These are phyloP conservation scores for Iguana delicatissima DNA, from an alignment of 2,797 vertebrate genomes.

Conservation along the genomic window DNA sequence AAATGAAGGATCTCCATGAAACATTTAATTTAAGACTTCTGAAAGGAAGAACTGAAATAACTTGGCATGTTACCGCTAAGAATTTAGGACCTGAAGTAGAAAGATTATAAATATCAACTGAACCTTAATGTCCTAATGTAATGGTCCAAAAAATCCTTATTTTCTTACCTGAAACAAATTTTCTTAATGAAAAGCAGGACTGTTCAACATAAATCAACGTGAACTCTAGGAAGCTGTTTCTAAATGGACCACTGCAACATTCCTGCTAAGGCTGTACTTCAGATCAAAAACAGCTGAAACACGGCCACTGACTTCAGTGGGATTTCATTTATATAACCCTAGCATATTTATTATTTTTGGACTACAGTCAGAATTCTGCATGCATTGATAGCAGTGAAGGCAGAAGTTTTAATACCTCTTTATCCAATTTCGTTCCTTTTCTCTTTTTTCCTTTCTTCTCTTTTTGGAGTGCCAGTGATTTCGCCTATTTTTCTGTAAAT, in stretches of 20 bases:
- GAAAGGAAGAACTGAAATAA: neutral
- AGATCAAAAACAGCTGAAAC: neutral
- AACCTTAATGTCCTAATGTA: neutral
- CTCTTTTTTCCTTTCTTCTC: no score
- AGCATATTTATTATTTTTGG: constrained; percentile 17
- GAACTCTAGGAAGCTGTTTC: constrained; percentile 6
- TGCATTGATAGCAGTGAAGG: neutral
- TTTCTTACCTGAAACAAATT: constrained; percentile 6
- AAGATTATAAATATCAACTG: constrained; percentile 3
- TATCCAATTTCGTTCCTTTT: neutral
- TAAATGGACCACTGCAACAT: neutral
- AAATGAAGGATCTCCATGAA: neutral
- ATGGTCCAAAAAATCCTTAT: neutral
- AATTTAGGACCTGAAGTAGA: neutral
- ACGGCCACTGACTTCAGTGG: neutral
- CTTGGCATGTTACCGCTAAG: neutral
- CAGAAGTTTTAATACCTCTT: neutral
- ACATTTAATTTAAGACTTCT: neutral
- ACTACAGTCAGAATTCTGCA: neutral
- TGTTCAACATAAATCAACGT: neutral
- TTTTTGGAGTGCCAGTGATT: neutral
- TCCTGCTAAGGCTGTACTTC: neutral
- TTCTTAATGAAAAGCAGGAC: constrained; percentile 4
- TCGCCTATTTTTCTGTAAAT: neutral
- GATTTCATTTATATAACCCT: neutral